phyloP scores from a whole-genome alignment of 2,797 vertebrate genomes.

The Tiaroga cobitis region DNA sequence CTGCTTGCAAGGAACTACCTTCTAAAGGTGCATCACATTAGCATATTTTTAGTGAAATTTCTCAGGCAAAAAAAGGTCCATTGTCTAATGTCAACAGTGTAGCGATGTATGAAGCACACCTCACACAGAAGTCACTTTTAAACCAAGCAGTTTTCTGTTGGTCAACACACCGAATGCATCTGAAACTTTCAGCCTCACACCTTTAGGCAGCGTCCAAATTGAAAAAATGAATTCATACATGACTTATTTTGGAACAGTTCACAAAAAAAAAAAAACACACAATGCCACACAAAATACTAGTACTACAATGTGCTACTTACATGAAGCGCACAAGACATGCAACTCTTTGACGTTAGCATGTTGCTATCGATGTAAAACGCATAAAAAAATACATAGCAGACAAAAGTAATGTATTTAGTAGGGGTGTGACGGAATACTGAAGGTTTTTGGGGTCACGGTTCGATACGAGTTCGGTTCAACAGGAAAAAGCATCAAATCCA shows the following conservation, averaged over 20 bases:
- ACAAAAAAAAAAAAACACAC: neutral
- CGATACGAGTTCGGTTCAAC: too few species aligned
- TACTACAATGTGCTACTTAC: neutral
- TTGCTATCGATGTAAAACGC: neutral
- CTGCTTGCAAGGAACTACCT: neutral
- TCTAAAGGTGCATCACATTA: neutral
- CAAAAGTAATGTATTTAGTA: neutral
- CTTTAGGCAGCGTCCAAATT: neutral
- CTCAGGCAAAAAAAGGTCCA: neutral
- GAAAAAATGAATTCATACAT: neutral
- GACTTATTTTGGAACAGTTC: neutral
- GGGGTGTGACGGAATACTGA: too few species aligned
- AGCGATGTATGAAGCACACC: neutral
- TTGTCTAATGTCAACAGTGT: neutral
- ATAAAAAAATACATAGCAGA: neutral
- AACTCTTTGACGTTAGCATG: neutral
- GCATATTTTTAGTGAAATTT: neutral
- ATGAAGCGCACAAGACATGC: neutral
- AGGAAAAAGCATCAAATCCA: too few species aligned
- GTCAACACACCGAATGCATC: neutral
- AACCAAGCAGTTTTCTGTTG: neutral
- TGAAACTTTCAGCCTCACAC: neutral
- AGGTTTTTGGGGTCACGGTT: too few species aligned
- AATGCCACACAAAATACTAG: neutral
- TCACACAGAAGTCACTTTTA: neutral